Conservation (phyloP, 2,113 vertebrate species). For the Micromys minutus region DNA sequence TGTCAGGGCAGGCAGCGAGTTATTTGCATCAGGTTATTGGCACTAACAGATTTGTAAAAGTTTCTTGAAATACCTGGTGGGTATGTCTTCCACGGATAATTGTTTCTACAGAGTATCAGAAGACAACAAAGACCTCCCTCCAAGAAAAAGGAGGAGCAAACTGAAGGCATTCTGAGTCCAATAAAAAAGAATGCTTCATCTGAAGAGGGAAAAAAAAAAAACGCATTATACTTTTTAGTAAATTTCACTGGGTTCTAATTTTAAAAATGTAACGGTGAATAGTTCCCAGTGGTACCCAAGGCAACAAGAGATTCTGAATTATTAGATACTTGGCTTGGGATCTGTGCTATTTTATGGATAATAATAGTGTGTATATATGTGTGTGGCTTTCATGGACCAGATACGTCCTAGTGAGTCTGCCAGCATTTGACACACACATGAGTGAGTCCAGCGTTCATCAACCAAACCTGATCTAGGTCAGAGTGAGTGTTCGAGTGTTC, state of each 20-base stretch:
- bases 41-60: background rate
- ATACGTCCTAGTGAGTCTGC: background rate
- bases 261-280: background rate
- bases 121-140: background rate
- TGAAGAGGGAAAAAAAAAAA: background rate
- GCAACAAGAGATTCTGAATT: background rate
- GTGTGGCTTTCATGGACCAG: background rate
- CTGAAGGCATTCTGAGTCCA: background rate
- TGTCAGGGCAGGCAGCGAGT: background rate
- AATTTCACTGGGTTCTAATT: background rate
- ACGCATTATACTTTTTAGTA: background rate
- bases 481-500: background rate
- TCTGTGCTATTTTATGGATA: background rate
- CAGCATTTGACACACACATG: too few species aligned
- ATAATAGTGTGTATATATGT: background rate
- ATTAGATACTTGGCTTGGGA: background rate
- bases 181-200: background rate
- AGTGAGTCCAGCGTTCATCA: background rate
- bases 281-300: background rate
- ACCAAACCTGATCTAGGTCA: background rate
- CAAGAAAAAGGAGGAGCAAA: background rate
- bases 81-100: background rate
- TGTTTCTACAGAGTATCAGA: background rate
- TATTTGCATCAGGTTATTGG: conserved; percentile 26
- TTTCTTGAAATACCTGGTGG: background rate